Evolutionary conservation across 2,113 vertebrate species (phyloP), one percentile per base, ranked within the genome.

Genomic region (Epinephelus moara): DNA sequence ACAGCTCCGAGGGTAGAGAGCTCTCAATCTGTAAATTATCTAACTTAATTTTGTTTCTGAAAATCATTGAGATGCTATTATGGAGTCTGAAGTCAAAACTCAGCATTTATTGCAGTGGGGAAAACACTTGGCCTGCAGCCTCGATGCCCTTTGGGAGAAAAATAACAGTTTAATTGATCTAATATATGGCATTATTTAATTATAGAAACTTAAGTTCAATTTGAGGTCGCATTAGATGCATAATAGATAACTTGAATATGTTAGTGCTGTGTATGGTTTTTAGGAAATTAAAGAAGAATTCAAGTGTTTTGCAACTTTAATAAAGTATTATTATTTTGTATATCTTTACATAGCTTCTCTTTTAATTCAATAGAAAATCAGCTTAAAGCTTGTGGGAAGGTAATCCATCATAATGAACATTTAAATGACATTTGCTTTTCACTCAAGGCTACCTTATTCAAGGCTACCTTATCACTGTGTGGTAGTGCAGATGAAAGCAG

Each of bases 371-470:
- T 19, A 50, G 37, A 18, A 75, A 45, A 45, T 57, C 19, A 59
- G 23, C 50, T 56, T 71, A 52, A 23, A 70, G 17, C 9, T 52
- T 42, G 25, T 4, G 17, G 3, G 40, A 40, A 33, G 42, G 52
- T 50, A 73, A 85, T 82, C 47, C 25, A 59, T 88, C 70, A 79
- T 15, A 61, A 66, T 23, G 27, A 81, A 40, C 21, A 50, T 55
- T 63, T 52, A 33, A 70, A 85, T 56, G 4, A 11, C 56, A 62
- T 78, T 81, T 42, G 45, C 70, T 37, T 70, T 49, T 17, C 25
- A 15, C 49, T 76, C 53, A 73, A 76, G 80, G 79, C 72, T 75
- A 66, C 25, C 33, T 50, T 15, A 42, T 56, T 76, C 53, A 73
- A 76, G 80, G 79, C 72, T 75, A 66, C 25, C 33, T 50, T 15